Percentiles rank a stretch among this genome's conserved stretches.
Evolutionary conservation across 2,113 vertebrate genomes (phyloP).

Genomic region (Pachypanchax playfairii): DNA sequence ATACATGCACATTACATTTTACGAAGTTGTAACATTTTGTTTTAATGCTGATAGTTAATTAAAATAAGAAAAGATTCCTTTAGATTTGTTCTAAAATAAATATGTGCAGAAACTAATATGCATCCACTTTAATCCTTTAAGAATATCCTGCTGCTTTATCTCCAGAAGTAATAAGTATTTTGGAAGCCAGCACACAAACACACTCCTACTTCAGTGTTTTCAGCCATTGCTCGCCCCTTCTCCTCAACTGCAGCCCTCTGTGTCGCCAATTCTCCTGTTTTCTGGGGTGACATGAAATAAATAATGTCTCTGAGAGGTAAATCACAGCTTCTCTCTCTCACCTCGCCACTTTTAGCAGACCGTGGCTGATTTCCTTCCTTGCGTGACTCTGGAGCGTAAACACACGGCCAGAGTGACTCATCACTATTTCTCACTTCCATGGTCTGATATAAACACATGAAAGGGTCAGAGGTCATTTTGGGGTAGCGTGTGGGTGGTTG

Average conservation of each 20-base stretch:
- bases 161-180: constrained; percentile 1
- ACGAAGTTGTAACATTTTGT: no score
- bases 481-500: constrained; percentile 59
- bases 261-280: constrained; percentile 16
- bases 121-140: no score
- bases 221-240: neutral
- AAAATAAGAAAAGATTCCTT: no score
- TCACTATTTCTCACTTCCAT: constrained; percentile 81
- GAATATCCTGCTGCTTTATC: neutral
- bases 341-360: constrained; percentile 77
- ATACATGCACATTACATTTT: no score
- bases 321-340: constrained; percentile 74
- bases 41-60: no score
- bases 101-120: no score
- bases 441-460: constrained; percentile 78
- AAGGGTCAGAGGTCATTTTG: constrained; percentile 75
- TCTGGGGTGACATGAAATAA: constrained; percentile 55
- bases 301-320: constrained; percentile 53
- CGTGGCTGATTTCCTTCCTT: constrained; percentile 82
- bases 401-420: constrained; percentile 78
- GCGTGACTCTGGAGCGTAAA: constrained; percentile 80
- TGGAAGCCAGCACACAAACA: neutral
- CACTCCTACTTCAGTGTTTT: constrained; percentile 5
- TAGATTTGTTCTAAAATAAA: neutral
- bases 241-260: constrained; percentile 8